Percentiles rank a stretch among this genome's conserved stretches.
These are phyloP conservation scores for Furnarius figulus DNA, from an alignment of 2,113 vertebrate species.

Conservation along the genomic window DNA sequence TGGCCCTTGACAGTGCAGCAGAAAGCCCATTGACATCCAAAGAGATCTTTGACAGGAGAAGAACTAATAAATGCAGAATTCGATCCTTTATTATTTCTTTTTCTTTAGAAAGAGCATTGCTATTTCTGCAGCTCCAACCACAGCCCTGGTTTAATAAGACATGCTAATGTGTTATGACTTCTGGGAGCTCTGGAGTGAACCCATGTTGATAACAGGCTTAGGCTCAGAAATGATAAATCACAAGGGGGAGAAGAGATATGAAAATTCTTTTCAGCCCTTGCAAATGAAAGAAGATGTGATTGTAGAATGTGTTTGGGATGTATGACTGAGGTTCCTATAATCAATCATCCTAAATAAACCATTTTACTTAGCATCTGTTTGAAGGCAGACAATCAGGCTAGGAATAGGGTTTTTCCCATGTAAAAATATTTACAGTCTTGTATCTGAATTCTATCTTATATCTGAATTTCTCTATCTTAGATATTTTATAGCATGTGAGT, in stretches of 20 bases:
- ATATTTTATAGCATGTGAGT: not conserved
- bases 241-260: slow-evolving; percentile 65
- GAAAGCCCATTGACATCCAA: not conserved
- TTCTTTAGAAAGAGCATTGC: not conserved
- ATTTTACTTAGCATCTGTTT: slow-evolving; percentile 72
- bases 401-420: not conserved
- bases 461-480: not conserved
- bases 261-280: slow-evolving; percentile 75
- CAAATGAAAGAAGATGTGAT: slow-evolving; percentile 78
- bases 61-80: slow-evolving; percentile 31
- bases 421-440: slow-evolving; percentile 6
- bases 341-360: slow-evolving; percentile 76
- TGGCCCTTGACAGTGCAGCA: not conserved
- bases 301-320: slow-evolving; percentile 69
- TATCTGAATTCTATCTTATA: not conserved
- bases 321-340: slow-evolving; percentile 63
- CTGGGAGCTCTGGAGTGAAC: slow-evolving; percentile 71
- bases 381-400: slow-evolving; percentile 23
- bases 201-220: slow-evolving; percentile 75
- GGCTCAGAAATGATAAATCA: slow-evolving; percentile 76
- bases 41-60: slow-evolving; percentile 4
- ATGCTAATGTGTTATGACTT: slow-evolving; percentile 74
- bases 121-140: slow-evolving; percentile 55
- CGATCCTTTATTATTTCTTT: slow-evolving; percentile 54
- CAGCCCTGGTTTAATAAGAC: slow-evolving; percentile 76